Evolutionary conservation across 2,113 vertebrate genomes (phyloP), one percentile per base, ranked within the genome.

Genomic region (Trinectes maculatus): DNA sequence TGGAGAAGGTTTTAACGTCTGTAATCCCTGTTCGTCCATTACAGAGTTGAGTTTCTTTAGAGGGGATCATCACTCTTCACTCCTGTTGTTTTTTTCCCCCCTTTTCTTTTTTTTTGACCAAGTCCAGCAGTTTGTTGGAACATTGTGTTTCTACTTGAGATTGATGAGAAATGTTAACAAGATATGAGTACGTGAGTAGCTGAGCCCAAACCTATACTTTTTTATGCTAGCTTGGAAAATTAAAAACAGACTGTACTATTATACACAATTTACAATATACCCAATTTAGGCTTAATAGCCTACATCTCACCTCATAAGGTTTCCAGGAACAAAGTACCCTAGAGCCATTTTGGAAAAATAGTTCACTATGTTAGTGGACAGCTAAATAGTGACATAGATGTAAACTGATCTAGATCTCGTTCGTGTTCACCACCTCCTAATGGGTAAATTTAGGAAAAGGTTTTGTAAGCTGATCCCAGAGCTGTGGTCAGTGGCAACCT

Each of bases 11-110:
- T 89, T 91, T 90, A 91, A 86, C 84, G 72, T 78, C 88, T 86
- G 71, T 91, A 88, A 90, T 91, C 87, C 83, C 83, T 79, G 78
- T 89, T 74, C 71, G 61, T 90, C 88, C 81, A 87, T 90, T 90
- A 91, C 87, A 79, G 79, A 85, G 87, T 83, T 78, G 79, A 89
- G 75, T 91, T 91, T 90, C 90, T 90, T 90, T 88, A 85, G 82
- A 88, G 65, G 70, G 83, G 83, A 87, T 89, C 89, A 89, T 91
- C 88, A 89, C 84, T 89, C 85, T 84, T 81, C 66, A 80, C 71
- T 88, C 82, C 79, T 84, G 80, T 89, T 89, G 76, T 87, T 84
- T 76, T 78, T 72, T 48, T 12, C 13, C 12, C 15, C 13, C 15
- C 10, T 58, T 37, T 25, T 34, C 24, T 15, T 49, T 68, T 67